Evolutionary conservation across 2,888 invertebrate species (phyloP).

Genomic region (Nowickia ferox): DNA sequence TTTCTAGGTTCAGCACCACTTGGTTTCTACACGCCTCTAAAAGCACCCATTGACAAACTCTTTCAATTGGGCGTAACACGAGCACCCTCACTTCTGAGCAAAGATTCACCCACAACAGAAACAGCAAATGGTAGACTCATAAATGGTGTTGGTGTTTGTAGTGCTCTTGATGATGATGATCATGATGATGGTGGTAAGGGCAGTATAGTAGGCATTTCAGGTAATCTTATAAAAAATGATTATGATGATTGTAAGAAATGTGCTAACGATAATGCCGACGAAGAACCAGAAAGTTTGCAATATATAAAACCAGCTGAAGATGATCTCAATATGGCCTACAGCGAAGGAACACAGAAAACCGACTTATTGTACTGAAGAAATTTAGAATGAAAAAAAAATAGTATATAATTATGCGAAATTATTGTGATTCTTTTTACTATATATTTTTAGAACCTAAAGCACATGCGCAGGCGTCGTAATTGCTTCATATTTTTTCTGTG

Average conservation of each 20-base stretch:
- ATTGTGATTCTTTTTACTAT: conserved; percentile 55
- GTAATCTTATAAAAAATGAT: conserved; percentile 66
- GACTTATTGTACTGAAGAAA: conserved; percentile 81
- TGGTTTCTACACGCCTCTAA: conserved; percentile 93
- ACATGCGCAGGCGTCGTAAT: neutral
- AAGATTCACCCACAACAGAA: conserved; percentile 70
- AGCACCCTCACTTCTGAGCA: conserved; percentile 80
- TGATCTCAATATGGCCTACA: conserved; percentile 82
- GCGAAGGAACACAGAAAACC: conserved; percentile 83
- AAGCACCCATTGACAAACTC: conserved; percentile 86
- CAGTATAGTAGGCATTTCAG: conserved; percentile 74
- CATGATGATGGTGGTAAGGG: conserved; percentile 67
- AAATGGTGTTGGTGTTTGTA: conserved; percentile 68
- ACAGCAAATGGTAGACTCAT: conserved; percentile 66
- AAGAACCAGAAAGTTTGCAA: conserved; percentile 77
- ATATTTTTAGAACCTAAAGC: conserved; percentile 32
- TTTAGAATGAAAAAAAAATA: conserved; percentile 8
- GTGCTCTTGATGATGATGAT: conserved; percentile 36
- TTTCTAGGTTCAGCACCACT: conserved; percentile 86
- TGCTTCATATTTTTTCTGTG: conserved; percentile 26
- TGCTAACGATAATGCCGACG: conserved; percentile 59
- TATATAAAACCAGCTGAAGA: conserved; percentile 81
- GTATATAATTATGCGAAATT: conserved; percentile 29
- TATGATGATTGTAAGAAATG: neutral
- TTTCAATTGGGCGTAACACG: conserved; percentile 93